Conservation (phyloP, 2,888 invertebrate species). For the Gnatocerus cornutus region DNA sequence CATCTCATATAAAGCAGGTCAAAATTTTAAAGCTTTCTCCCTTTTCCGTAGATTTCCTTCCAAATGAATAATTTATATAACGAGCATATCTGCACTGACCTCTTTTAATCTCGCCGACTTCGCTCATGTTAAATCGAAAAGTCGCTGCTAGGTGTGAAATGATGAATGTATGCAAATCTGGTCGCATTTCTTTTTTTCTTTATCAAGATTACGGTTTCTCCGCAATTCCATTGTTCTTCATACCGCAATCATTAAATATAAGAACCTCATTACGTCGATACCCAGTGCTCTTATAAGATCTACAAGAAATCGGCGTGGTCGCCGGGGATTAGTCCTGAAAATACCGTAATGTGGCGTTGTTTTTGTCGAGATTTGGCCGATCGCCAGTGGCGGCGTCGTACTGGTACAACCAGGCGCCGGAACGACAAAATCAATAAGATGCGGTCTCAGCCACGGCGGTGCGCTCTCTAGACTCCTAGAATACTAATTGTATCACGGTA, state of each 20-base stretch:
- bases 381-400: conserved; percentile 54
- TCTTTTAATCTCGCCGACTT: conserved; percentile 10
- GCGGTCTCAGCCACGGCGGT: conserved; percentile 49
- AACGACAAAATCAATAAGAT: conserved; percentile 53
- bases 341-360: conserved; percentile 35
- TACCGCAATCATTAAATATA: conserved; percentile 13
- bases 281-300: conserved; percentile 25
- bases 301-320: conserved; percentile 47
- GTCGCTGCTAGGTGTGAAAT: neutral
- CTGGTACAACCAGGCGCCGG: conserved; percentile 54
- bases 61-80: conserved; percentile 18
- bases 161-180: neutral
- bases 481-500: conserved; percentile 40
- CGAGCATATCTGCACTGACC: conserved; percentile 18
- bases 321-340: conserved; percentile 42
- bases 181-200: neutral
- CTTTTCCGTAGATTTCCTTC: neutral
- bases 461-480: conserved; percentile 25
- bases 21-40: neutral
- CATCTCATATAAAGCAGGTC: neutral
- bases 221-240: conserved; percentile 3
- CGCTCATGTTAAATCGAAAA: neutral
- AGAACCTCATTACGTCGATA: conserved; percentile 18
- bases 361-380: conserved; percentile 48
- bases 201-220: neutral